Base-by-base conservation (phyloP, 1,140 invertebrate species). In the Drosophila orosa region DNA sequence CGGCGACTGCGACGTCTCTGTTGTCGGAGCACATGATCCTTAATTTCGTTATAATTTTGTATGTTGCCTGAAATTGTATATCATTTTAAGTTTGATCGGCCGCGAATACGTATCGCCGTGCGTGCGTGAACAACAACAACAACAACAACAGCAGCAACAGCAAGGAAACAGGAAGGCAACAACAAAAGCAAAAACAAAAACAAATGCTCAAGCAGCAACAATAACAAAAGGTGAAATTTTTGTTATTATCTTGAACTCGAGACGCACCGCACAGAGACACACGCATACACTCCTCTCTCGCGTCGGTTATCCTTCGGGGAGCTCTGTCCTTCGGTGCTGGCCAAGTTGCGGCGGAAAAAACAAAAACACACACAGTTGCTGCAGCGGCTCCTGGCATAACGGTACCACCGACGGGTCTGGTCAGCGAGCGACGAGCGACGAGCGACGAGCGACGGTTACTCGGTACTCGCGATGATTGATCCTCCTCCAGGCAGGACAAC, bases 41-140 rank as follows among this genome's bases (percentile, higher is more conserved):
- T 92, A 92, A 92, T 92, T 92, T 92, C 83, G 91, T 92, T 92
- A 92, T 92, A 90, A 87, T 91, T 91, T 91, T 91, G 80, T 89
- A 89, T 90, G 90, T 87, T 91, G 90, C 67, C 73, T 86, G 84
- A 86, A 91, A 91, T 91, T 78, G 85, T 91, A 91, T 91, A 92
- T 92, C 91, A 92, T 92, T 92, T 92, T 91, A 91, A 92, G 83
- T 92, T 91, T 92, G 91, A 92, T 92, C 91, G 91, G 86, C 91
- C 83, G 91, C 83, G 91, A 91, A 91, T 92, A 91, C 84, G 90
- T 91, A 91, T 82, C 75, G 73, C 56, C 78, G 74, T 80, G 80
- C 83, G 83, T 79, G 80, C 77, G 67, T 89, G 74, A 81, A 47
- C 29, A 74, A 74, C 25, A 72, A 54, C 54, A 58, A 54, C 37